These are phyloP conservation scores for Ametastegia equiseti DNA, from an alignment of 2,888 invertebrate species.

Conservation along the genomic window DNA sequence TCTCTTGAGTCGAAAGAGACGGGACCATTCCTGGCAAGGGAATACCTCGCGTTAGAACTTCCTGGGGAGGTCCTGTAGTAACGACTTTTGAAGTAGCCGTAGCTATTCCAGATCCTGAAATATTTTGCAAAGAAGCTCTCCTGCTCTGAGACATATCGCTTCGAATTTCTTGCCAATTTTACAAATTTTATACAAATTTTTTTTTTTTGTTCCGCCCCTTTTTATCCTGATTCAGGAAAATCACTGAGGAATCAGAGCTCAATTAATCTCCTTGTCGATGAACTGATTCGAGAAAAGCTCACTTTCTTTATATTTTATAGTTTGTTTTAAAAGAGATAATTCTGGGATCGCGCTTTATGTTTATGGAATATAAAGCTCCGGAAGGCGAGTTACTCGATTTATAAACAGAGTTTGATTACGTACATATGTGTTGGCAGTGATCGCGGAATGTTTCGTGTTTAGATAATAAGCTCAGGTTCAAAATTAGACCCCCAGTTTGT, in stretches of 20 bases:
- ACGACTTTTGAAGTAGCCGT: slow-evolving; percentile 60
- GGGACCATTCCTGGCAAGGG: slow-evolving; percentile 73
- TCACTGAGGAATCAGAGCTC: too few species aligned
- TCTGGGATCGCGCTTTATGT: too few species aligned
- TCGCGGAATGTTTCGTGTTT: background rate
- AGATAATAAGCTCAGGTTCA: background rate
- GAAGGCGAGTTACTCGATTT: background rate
- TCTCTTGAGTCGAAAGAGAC: slow-evolving; percentile 54
- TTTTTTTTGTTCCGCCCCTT: background rate
- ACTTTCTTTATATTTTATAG: too few species aligned
- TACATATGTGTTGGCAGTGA: too few species aligned
- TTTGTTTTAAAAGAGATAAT: too few species aligned
- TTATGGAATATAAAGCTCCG: too few species aligned
- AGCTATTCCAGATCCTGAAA: slow-evolving; percentile 61
- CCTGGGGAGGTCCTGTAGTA: slow-evolving; percentile 63
- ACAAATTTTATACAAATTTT: background rate
- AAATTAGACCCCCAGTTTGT: background rate
- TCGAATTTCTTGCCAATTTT: background rate
- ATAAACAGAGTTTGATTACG: background rate
- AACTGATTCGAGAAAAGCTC: too few species aligned
- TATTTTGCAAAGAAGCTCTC: slow-evolving; percentile 64
- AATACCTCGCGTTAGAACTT: slow-evolving; percentile 69
- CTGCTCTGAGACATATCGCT: slow-evolving; percentile 60
- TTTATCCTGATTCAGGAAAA: too few species aligned
- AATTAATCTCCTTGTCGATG: too few species aligned